Base-by-base conservation (phyloP, 2,888 invertebrate genomes). In the Cryptocheilus praepositus region DNA sequence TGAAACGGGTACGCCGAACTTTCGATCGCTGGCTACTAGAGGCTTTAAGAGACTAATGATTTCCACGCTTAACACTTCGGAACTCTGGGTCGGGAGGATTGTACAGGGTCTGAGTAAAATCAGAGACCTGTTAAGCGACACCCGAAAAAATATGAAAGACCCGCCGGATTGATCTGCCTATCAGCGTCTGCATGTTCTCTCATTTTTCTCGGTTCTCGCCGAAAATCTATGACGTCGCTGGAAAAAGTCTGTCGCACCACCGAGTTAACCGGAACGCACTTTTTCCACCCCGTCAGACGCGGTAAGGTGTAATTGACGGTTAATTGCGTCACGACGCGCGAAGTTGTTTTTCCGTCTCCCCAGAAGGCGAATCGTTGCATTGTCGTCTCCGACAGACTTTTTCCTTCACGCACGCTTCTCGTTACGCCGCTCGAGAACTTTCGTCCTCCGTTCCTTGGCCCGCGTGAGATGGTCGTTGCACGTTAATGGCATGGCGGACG, bases 1-100 rank as follows among this genome's bases (percentile, higher is more conserved):
- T 15, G 51, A 58, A 19, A 11, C 16, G 36, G 11, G 58, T 43
- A 36, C 65, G 55, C 28, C 51, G 51, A 64, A 36, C 28, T 11
- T 36, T 62, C 54, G 46, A 0, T 59, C 81, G 2, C 60, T 70
- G 13, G 66, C 80, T 7, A 71, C 79, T 18, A 83, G 77, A 52
- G 87, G 88, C 87, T 86, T 86, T 81, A 76, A 84, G 67, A 85
- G 77, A 81, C 81, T 86, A 70, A 80, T 86, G 77, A 70, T 83
- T 77, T 82, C 79, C 67, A 61, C 81, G 57, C 79, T 84, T 74
- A 81, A 81, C 43, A 71, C 68, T 25, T 84, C 83, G 55, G 80
- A 85, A 66, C 71, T 80, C 45, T 84, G 79, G 81, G 71, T 84
- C 75, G 71, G 64, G 52, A 78, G 67, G 46, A 79, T 86, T 21